Base-by-base conservation (phyloP, 2,888 invertebrate species). In the Drosophila pullipes region DNA sequence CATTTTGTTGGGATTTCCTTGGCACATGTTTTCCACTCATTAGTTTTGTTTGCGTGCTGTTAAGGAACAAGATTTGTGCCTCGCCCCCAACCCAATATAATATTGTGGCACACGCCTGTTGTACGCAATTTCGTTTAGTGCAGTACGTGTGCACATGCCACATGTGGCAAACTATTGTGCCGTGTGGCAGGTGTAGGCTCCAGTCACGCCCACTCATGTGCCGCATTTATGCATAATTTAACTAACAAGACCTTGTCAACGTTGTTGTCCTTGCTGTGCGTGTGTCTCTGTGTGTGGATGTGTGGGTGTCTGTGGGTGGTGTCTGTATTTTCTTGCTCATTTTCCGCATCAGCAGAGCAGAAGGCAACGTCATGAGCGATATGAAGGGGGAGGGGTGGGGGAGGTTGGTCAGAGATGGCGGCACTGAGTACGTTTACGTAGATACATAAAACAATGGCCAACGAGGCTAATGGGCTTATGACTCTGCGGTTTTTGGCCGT, bases 181-280 rank as follows among this genome's bases (percentile, higher is more conserved):
- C 16, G 18, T 52, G 30, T 41, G 47, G 37, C 39, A 70, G 77
- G 66, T 74, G 80, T 64, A 41, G 73, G 65, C 65, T 31, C 28
- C 18, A 52, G 41, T 22, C 37, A 64, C 66, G 78, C 67, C 67
- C 66, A 59, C 61, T 47, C 44, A 70, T 72, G 57, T 64, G 52
- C 79, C 81, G 81, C 85, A 76, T 86, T 74, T 82, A 89, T 89
- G 86, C 86, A 89, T 86, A 86, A 86, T 86, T 86, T 83, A 89
- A 86, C 89, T 89, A 89, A 89, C 79, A 86, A 84, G 89, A 74
- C 83, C 87, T 83, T 83, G 84, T 85, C 77, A 68, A 74, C 74
- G 70, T 49, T 60, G 60, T 69, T 72, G 81, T 81, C 81, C 83
- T 85, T 76, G 78, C 67, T 73, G 50, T 39, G 57, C 57, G 44